Base-by-base conservation (phyloP, 2,113 vertebrate species). In the Clarias gariepinus region DNA sequence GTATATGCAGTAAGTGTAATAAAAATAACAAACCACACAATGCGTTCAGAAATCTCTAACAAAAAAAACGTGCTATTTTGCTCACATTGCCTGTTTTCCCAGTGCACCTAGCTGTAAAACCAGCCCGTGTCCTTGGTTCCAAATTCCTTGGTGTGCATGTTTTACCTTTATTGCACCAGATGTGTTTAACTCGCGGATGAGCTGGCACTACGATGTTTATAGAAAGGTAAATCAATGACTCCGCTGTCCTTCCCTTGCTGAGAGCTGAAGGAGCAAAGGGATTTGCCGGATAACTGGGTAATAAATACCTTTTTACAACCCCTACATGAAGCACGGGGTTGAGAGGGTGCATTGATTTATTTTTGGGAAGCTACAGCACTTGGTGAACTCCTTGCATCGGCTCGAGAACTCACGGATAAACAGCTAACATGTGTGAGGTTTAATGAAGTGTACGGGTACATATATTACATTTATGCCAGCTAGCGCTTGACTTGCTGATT, bases 151-250 rank as follows among this genome's bases (percentile, higher is more conserved):
- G 78, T 71, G 78, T 71, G 77, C 85, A 86, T 86, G 85, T 80
- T 86, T 86, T 85, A 69, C 85, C 77, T 71, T 63, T 86, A 81
- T 71, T 81, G 85, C 60, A 36, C 53, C 78, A 73, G 64, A 81
- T 81, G 85, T 86, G 53, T 81, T 86, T 86, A 58, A 61, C 78
- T 81, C 23, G 66, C 3, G 60, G 55, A 47, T 57, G 73, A 69
- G 64, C 66, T 73, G 64, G 53, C 78, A 81, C 53, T 58, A 41
- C 68, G 21, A 41, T 58, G 78, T 71, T 71, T 86, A 81, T 60
- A 61, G 78, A 86, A 86, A 86, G 55, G 64, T 81, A 86, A 86
- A 81, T 86, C 78, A 73, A 86, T 81, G 85, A 71, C 85, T 73
- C 79, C 36, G 10, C 30, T 81, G 77, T 81, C 76, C 47, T 71